Evolutionary conservation across 2,113 vertebrate species (phyloP).

Genomic region (Pelmatolapia mariae): DNA sequence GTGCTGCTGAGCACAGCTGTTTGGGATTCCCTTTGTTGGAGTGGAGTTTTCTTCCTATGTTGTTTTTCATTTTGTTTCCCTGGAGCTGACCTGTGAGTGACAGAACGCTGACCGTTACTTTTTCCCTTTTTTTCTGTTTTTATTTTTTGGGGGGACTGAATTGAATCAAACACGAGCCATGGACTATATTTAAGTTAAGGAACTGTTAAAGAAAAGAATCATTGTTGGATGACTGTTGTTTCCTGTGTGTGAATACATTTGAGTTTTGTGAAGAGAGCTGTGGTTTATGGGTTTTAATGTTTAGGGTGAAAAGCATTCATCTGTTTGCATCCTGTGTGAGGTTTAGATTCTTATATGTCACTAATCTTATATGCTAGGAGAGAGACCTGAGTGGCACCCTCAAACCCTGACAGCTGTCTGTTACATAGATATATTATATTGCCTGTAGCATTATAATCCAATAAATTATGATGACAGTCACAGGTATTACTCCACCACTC

Average conservation of each 20-base stretch:
- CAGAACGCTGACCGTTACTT: background rate
- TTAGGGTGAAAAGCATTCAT: background rate
- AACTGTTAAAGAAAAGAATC: background rate
- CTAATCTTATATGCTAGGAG: background rate
- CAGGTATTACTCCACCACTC: background rate
- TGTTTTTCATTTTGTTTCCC: background rate
- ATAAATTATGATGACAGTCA: constrained; percentile 12
- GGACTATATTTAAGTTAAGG: background rate
- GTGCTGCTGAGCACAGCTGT: background rate
- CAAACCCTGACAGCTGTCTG: background rate
- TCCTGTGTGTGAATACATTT: background rate
- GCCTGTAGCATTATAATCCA: background rate
- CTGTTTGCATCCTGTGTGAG: background rate
- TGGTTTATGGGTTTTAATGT: background rate
- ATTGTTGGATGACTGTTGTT: background rate
- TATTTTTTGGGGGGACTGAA: background rate
- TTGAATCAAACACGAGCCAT: background rate
- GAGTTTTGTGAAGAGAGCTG: background rate
- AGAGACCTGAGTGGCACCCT: background rate
- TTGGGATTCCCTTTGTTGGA: background rate
- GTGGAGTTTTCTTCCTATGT: background rate
- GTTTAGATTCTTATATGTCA: background rate
- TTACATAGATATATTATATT: background rate
- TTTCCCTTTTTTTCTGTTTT: background rate
- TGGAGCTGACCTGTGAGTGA: background rate